Evolutionary conservation across 2,797 vertebrate species (phyloP), one percentile per base, ranked within the genome.

Genomic region (Eurystomus glaucurus): DNA sequence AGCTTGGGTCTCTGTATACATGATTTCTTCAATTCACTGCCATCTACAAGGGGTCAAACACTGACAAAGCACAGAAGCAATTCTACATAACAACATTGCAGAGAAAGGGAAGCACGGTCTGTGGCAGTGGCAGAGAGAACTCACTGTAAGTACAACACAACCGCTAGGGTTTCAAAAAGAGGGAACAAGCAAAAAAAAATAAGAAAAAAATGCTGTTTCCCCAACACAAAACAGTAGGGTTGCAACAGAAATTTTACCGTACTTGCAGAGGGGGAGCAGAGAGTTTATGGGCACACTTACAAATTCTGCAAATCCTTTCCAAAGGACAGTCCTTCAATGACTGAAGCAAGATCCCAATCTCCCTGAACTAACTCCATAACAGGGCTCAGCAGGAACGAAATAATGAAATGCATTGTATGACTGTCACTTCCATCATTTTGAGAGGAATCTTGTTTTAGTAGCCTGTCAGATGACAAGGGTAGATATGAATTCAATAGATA

Each of bases 391-490:
- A 90, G 71, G 52, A 95, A 90, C 65, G 43, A 52, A 95, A 96
- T 61, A 94, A 91, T 75, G 43, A 39, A 95, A 96, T 68, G 72
- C 51, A 95, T 81, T 95, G 69, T 94, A 58, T 9, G 39, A 75
- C 72, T 97, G 83, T 90, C 77, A 88, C 55, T 91, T 94, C 76
- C 28, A 68, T 75, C 33, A 89, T 94, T 97, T 97, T 78, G 70
- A 94, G 55, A 41, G 90, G 93, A 95, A 81, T 92, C 64, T 95
- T 96, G 90, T 51, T 98, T 97, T 93, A 95, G 96, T 90, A 96
- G 94, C 75, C 94, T 95, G 96, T 95, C 97, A 97, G 92, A 97
- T 79, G 66, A 93, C 94, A 97, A 96, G 71, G 91, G 87, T 95
- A 96, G 93, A 97, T 88, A 97, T 16, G 33, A 97, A 97, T 96